These are phyloP conservation scores for Listronotus oregonensis DNA, from an alignment of 1,140 invertebrate genomes.

Conservation along the genomic window DNA sequence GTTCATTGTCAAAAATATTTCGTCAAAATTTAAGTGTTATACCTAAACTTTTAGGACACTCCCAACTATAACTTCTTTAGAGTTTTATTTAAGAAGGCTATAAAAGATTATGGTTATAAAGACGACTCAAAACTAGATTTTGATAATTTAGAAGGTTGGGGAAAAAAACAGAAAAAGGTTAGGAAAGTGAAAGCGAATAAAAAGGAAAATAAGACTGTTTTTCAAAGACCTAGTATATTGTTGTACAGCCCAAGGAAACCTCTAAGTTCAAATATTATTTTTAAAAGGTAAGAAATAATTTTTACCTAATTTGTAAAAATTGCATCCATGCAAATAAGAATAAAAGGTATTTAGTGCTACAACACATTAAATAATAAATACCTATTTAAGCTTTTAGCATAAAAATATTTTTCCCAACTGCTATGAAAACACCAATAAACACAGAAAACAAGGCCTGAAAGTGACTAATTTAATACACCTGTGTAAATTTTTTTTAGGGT, in stretches of 20 bases:
- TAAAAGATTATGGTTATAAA: slow-evolving; percentile 61
- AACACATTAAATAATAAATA: no score
- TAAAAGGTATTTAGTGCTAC: no score
- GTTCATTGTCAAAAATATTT: background rate
- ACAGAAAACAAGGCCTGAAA: no score
- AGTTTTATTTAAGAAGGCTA: slow-evolving; percentile 63
- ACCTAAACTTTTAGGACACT: slow-evolving; percentile 56
- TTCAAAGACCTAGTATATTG: slow-evolving; percentile 22
- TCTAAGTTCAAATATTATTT: slow-evolving; percentile 37
- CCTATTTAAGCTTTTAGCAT: no score
- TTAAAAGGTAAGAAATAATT: slow-evolving; percentile 22
- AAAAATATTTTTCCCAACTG: no score
- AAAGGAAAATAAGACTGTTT: slow-evolving; percentile 55
- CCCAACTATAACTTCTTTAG: slow-evolving; percentile 68
- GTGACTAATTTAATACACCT: no score
- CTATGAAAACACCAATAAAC: no score
- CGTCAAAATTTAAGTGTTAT: background rate
- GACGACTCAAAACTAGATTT: slow-evolving; percentile 59
- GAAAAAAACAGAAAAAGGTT: slow-evolving; percentile 56
- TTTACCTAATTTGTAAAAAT: no score
- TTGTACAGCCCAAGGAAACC: slow-evolving; percentile 30
- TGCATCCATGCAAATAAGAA: no score
- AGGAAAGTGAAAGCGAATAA: slow-evolving; percentile 37
- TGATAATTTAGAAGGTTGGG: slow-evolving; percentile 59
- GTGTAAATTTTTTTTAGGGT: no score